Conservation (phyloP, 92 coral and sea anemone species). For the Phenganax stokvisi region DNA sequence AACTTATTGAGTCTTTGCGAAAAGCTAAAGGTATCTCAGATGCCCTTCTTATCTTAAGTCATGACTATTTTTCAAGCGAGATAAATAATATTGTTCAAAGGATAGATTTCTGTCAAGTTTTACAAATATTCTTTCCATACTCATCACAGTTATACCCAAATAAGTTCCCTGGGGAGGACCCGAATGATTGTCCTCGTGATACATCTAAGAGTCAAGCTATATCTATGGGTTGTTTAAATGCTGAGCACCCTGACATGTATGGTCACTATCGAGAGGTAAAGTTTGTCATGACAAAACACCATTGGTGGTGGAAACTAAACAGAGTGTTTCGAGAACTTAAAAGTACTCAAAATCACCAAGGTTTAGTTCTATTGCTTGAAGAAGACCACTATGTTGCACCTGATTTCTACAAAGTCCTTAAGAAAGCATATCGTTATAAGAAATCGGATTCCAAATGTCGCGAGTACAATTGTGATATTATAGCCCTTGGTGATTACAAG, state of each 20-base stretch:
- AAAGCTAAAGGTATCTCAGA: constrained; percentile 67
- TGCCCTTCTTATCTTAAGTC: constrained; percentile 71
- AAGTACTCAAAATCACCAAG: constrained; percentile 62
- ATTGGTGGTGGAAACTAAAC: constrained; percentile 99
- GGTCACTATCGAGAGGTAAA: constrained; percentile 94
- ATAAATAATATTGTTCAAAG: constrained; percentile 62
- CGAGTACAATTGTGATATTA: constrained; percentile 63
- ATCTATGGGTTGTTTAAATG: constrained; percentile 68
- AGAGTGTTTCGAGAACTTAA: constrained; percentile 68
- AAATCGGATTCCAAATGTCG: constrained; percentile 48
- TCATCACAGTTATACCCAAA: constrained; percentile 82
- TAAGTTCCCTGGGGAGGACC: constrained; percentile 92
- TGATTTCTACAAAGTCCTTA: constrained; percentile 79
- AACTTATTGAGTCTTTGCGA: constrained; percentile 66
- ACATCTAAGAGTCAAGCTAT: constrained; percentile 54
- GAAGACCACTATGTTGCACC: constrained; percentile 94
- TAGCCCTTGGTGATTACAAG: constrained; percentile 75
- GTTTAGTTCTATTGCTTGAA: constrained; percentile 87
- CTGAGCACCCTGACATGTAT: constrained; percentile 85
- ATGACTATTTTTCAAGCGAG: constrained; percentile 66
- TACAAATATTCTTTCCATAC: constrained; percentile 88
- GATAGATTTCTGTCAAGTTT: constrained; percentile 81
- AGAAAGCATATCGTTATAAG: constrained; percentile 23
- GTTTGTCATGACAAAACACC: constrained; percentile 91
- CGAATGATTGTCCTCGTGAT: constrained; percentile 86